A percentile compares a stretch with the other conserved stretches of the same genome.
Evolutionary conservation across 2,888 invertebrate species (phyloP).

Genomic region (Brenthis hecate): DNA sequence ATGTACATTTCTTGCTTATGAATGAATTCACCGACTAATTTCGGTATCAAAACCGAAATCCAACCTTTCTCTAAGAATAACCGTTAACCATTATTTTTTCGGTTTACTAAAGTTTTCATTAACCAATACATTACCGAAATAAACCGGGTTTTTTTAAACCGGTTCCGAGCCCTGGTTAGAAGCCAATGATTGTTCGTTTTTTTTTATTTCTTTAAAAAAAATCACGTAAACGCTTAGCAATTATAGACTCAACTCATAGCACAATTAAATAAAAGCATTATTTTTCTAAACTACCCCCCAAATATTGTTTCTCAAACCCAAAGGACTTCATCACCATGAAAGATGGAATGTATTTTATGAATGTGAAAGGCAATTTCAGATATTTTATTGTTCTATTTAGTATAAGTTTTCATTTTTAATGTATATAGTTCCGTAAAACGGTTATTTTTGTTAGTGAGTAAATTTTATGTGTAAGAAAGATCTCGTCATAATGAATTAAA

Average conservation of each 20-base stretch:
- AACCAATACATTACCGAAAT: no score
- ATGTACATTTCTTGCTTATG: no score
- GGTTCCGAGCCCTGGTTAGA: no score
- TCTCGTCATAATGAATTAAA: slow-evolving; percentile 3
- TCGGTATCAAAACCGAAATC: no score
- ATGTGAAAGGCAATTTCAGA: slow-evolving; percentile 38
- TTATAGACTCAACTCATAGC: slow-evolving; percentile 49
- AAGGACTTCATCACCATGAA: neutral
- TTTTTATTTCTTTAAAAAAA: neutral
- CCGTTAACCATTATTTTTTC: no score
- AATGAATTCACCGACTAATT: no score
- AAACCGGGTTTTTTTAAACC: no score
- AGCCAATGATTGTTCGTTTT: neutral
- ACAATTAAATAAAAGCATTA: slow-evolving; percentile 48
- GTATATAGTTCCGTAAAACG: slow-evolving; percentile 19
- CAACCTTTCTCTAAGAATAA: no score
- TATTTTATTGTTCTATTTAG: slow-evolving; percentile 28
- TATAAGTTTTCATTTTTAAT: slow-evolving; percentile 22
- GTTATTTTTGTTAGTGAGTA: slow-evolving; percentile 16
- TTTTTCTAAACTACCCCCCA: slow-evolving; percentile 45
- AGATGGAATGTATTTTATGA: slow-evolving; percentile 12
- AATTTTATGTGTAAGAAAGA: slow-evolving; percentile 13
- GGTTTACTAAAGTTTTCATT: no score
- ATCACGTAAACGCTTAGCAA: slow-evolving; percentile 17
- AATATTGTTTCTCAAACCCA: slow-evolving; percentile 8